These are phyloP conservation scores for Tauraco hartlaubi DNA, from an alignment of 2,797 vertebrate genomes.

Conservation along the genomic window DNA sequence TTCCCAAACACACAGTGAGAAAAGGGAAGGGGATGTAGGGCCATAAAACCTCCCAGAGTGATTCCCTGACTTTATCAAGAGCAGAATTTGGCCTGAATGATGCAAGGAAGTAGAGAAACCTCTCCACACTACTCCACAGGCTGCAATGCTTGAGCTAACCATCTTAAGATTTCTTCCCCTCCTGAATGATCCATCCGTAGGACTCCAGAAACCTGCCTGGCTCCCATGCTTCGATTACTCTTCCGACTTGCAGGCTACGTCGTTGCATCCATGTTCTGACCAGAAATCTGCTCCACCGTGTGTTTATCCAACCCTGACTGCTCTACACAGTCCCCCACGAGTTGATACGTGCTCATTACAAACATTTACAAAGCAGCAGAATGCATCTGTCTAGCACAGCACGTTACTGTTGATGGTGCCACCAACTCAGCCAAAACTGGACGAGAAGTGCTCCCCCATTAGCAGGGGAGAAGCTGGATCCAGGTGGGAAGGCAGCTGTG, in stretches of 20 bases:
- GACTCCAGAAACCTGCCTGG: not conserved
- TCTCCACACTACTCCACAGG: not conserved
- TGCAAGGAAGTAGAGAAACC: not conserved
- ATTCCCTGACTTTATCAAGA: not conserved
- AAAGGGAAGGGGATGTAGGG: not conserved
- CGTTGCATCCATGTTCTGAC: accelerated
- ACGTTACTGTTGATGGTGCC: not conserved
- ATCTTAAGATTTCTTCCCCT: not conserved
- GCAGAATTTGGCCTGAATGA: not conserved
- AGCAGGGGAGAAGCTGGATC: not conserved
- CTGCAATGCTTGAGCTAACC: not conserved
- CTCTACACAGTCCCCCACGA: not conserved
- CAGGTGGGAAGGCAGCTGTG: not conserved
- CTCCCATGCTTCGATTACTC: not conserved
- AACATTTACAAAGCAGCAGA: slow-evolving; percentile 5
- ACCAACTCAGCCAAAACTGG: not conserved
- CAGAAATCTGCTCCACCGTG: not conserved
- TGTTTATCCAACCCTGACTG: not conserved
- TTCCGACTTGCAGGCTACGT: not conserved
- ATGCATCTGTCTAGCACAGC: not conserved
- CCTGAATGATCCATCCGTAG: not conserved
- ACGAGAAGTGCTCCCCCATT: not conserved
- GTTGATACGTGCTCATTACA: not conserved
- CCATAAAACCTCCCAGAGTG: not conserved
- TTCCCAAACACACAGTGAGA: not conserved